Evolutionary conservation across 2,888 invertebrate genomes (phyloP), one percentile per base, ranked within the genome.

Genomic region (Idaea straminata): DNA sequence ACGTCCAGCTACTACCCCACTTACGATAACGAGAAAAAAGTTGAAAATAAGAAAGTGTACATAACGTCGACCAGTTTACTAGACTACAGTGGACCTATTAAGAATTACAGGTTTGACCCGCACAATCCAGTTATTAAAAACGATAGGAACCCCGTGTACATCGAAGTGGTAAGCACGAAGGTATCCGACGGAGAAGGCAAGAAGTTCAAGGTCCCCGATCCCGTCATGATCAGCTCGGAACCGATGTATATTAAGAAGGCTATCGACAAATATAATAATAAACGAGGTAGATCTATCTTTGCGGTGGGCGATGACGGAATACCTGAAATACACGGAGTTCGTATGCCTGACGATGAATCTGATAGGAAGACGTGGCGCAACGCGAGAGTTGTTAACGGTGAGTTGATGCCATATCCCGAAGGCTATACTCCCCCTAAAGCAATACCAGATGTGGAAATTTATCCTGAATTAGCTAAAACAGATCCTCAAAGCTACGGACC

Each of bases 351-450:
- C 79, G 96, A 97, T 73, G 96, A 96, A 65, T 95, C 95, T 62
- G 97, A 97, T 78, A 95, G 95, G 72, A 96, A 96, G 82, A 96
- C 95, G 0, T 98, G 97, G 97, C 94, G 98, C 64, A 98, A 98
- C 85, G 98, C 97, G 0, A 93, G 97, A 71, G 97, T 98, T 15
- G 96, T 98, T 61, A 97, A 98, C 79, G 96, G 97, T 64, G 95
- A 96, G 83, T 86, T 98, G 62, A 93, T 96, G 61, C 96, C 96
- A 16, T 96, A 96, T 75, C 96, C 96, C 62, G 94, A 95, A 77
- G 95, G 95, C 5, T 95, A 95, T 72, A 94, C 94, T 69, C 95
- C 95, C 62, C 94, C 95, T 1, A 94, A 94, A 71, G 94, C 94
- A 61, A 91, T 94, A 25, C 92, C 94, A 3, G 89, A 94, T 65